These are phyloP conservation scores for Henricia sp. DNA, from an alignment of 53 echinoderm and acorn worm species.

Conservation along the genomic window DNA sequence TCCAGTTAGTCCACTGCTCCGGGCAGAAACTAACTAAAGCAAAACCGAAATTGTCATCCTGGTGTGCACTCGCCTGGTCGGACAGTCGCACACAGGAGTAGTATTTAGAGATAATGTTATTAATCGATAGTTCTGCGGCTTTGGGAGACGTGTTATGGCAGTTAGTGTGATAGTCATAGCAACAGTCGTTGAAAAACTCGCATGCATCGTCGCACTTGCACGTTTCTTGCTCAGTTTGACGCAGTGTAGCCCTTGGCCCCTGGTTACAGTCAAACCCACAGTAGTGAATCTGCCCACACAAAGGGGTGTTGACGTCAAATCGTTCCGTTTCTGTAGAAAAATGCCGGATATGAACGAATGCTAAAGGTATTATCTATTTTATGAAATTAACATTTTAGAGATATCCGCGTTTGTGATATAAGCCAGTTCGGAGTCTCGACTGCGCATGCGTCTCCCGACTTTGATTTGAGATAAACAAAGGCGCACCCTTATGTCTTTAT, in stretches of 20 bases:
- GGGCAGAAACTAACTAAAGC: conserved; percentile 45
- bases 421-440: too few species aligned
- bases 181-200: conserved; percentile 59
- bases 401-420: not conserved
- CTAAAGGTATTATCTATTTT: not conserved
- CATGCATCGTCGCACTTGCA: conserved; percentile 61
- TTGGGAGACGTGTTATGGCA: not conserved
- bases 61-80: not conserved
- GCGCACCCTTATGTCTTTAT: too few species aligned
- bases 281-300: conserved; percentile 22
- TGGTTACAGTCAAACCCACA: conserved; percentile 24
- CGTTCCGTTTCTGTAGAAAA: not conserved
- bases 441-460: too few species aligned
- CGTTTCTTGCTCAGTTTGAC: not conserved
- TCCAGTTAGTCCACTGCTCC: not conserved
- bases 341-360: not conserved
- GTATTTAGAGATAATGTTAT: not conserved
- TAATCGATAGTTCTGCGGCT: not conserved
- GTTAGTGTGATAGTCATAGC: conserved; percentile 48
- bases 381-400: not conserved
- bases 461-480: not conserved
- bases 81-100: conserved; percentile 23
- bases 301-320: not conserved
- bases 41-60: not conserved
- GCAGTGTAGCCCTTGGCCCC: not conserved